Conservation (phyloP, 2,888 invertebrate genomes). For the Schrankia costaestrigalis region DNA sequence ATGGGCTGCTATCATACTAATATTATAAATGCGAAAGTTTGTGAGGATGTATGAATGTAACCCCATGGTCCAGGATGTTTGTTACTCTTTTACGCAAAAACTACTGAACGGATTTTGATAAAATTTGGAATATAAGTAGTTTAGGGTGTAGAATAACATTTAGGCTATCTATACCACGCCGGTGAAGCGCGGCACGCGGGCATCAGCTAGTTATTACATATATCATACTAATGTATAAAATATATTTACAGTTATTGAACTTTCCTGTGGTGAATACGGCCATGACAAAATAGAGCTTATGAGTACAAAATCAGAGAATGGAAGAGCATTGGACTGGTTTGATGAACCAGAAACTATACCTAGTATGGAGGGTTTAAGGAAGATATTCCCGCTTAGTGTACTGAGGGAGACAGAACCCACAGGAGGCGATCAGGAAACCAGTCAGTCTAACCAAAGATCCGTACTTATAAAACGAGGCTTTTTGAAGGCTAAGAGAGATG, state of each 20-base stretch:
- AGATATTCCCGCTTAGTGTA: conserved; percentile 75
- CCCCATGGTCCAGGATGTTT: too few species aligned
- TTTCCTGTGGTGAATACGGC: conserved; percentile 95
- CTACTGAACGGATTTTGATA: too few species aligned
- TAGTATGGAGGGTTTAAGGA: conserved; percentile 80
- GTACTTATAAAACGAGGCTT: conserved; percentile 86
- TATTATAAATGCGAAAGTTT: too few species aligned
- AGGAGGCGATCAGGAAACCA: conserved; percentile 83
- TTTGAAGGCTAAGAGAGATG: conserved; percentile 87
- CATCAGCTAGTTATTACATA: neutral
- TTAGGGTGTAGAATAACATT: too few species aligned
- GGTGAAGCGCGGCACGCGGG: too few species aligned
- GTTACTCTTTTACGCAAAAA: too few species aligned
- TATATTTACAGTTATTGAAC: conserved; percentile 88
- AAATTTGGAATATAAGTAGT: too few species aligned
- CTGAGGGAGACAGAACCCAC: conserved; percentile 62
- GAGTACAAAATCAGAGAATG: conserved; percentile 85
- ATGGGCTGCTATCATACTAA: too few species aligned
- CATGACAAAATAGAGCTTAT: conserved; percentile 86
- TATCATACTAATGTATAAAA: neutral
- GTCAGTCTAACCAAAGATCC: conserved; percentile 84
- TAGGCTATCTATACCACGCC: too few species aligned
- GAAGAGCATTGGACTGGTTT: conserved; percentile 85
- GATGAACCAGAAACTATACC: conserved; percentile 78
- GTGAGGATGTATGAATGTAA: too few species aligned